Evolutionary conservation across 2,888 invertebrate species (phyloP).

Genomic region (Tillus elongatus): DNA sequence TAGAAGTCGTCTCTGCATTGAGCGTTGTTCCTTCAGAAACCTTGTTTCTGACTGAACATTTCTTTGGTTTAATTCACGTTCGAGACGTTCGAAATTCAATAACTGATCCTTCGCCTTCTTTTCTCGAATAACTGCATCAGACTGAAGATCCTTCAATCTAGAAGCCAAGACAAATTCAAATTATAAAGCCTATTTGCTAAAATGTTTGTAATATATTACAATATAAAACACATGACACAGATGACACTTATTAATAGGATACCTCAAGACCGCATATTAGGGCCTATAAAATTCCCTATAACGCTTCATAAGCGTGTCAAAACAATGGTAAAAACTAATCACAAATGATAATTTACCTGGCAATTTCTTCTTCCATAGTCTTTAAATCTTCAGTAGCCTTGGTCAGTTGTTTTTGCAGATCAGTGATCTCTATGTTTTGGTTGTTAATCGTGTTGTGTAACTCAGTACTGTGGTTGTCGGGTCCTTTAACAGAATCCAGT

Average conservation of each 20-base stretch:
- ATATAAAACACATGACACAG: too few relatives aligned
- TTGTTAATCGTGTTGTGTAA: conserved; percentile 48
- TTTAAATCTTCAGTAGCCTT: conserved; percentile 53
- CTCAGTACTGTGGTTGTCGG: conserved; percentile 26
- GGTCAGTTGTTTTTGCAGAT: conserved; percentile 60
- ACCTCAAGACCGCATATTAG: too few relatives aligned
- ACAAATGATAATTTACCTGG: conserved; percentile 32
- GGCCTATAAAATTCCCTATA: too few relatives aligned
- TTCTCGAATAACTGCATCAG: conserved; percentile 62
- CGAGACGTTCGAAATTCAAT: conserved; percentile 64
- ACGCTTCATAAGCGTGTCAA: too few relatives aligned
- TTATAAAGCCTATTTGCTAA: too few relatives aligned
- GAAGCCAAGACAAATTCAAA: conserved; percentile 17
- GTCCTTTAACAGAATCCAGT: conserved; percentile 37
- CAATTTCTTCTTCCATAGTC: conserved; percentile 63
- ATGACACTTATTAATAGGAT: too few relatives aligned
- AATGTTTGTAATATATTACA: too few relatives aligned
- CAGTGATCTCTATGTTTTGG: conserved; percentile 59
- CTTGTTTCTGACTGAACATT: conserved; percentile 66
- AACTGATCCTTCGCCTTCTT: conserved; percentile 71
- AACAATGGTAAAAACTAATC: background rate
- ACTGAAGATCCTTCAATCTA: conserved; percentile 58
- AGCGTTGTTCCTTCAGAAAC: conserved; percentile 52
- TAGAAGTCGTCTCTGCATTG: conserved; percentile 42
- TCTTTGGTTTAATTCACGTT: conserved; percentile 62